Conservation (phyloP, 2,113 vertebrate genomes). For the Oryctolagus cuniculus region DNA sequence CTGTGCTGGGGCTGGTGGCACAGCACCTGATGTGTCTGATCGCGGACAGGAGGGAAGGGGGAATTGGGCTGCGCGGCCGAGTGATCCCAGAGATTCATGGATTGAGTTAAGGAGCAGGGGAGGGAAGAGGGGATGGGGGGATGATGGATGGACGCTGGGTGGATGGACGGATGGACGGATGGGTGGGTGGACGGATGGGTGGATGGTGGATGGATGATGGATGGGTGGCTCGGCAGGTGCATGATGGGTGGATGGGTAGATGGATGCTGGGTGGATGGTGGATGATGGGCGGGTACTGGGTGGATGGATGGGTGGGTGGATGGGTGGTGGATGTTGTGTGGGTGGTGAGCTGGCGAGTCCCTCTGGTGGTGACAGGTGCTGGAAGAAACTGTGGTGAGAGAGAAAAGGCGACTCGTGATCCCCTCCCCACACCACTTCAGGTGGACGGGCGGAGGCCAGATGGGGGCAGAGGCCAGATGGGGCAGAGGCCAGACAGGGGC, state of each 20-base stretch:
- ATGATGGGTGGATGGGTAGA: neutral
- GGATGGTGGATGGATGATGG: too few species aligned
- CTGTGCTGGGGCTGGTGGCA: rapidly evolving
- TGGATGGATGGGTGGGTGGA: too few species aligned
- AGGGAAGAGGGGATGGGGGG: neutral
- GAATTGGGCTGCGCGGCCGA: neutral
- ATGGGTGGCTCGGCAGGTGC: too few species aligned
- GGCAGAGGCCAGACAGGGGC: neutral
- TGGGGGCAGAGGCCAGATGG: neutral
- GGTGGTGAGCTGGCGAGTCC: neutral
- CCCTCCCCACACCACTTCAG: too few species aligned
- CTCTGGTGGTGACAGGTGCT: neutral
- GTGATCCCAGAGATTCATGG: neutral
- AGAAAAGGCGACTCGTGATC: neutral
- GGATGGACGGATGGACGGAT: too few species aligned
- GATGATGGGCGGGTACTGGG: neutral
- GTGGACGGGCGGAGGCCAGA: neutral
- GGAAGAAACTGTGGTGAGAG: neutral
- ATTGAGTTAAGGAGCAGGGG: neutral
- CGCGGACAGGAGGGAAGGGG: neutral
- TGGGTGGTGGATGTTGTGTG: too few species aligned
- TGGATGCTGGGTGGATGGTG: too few species aligned
- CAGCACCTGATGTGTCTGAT: neutral
- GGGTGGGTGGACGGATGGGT: rapidly evolving
- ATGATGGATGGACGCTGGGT: too few species aligned